phyloP scores from a whole-genome alignment of 2,888 invertebrate species.

The Melieria omissa region DNA sequence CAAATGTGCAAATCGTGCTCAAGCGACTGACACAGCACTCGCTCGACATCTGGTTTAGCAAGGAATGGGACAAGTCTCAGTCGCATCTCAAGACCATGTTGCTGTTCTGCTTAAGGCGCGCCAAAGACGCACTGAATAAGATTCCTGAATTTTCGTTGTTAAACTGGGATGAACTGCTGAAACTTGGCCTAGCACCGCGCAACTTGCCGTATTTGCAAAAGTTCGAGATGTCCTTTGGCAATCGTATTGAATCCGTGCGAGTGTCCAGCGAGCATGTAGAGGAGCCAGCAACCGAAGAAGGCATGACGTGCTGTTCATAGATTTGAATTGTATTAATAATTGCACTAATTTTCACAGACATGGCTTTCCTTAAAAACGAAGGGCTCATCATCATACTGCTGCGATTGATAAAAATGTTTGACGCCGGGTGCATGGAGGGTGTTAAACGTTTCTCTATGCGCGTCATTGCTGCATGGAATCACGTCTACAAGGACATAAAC shows the following conservation, averaged over 20 bases:
- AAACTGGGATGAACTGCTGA: slow-evolving; percentile 55
- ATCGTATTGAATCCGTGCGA: slow-evolving; percentile 41
- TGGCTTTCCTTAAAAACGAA: slow-evolving; percentile 53
- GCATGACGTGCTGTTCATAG: slow-evolving; percentile 18
- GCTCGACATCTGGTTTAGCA: slow-evolving; percentile 57
- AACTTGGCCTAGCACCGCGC: slow-evolving; percentile 55
- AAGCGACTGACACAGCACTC: slow-evolving; percentile 54
- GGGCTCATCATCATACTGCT: slow-evolving; percentile 55
- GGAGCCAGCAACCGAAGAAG: slow-evolving; percentile 37
- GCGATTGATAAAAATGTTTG: slow-evolving; percentile 59
- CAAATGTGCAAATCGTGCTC: slow-evolving; percentile 46
- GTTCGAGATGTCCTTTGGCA: slow-evolving; percentile 34
- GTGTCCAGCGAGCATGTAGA: slow-evolving; percentile 50
- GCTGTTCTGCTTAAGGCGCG: slow-evolving; percentile 50
- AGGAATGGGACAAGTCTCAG: slow-evolving; percentile 54
- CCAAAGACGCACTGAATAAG: slow-evolving; percentile 42
- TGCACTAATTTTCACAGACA: slow-evolving; percentile 45
- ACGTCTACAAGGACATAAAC: slow-evolving; percentile 40
- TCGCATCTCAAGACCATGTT: slow-evolving; percentile 45
- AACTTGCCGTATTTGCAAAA: slow-evolving; percentile 50
- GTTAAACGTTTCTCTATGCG: slow-evolving; percentile 60
- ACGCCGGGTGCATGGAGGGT: slow-evolving; percentile 57
- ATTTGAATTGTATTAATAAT: neutral
- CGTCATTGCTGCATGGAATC: slow-evolving; percentile 57
- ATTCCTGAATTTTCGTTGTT: slow-evolving; percentile 51